These are phyloP conservation scores for Druon quercuslanigerum DNA, from an alignment of 1,140 invertebrate species.

Conservation along the genomic window DNA sequence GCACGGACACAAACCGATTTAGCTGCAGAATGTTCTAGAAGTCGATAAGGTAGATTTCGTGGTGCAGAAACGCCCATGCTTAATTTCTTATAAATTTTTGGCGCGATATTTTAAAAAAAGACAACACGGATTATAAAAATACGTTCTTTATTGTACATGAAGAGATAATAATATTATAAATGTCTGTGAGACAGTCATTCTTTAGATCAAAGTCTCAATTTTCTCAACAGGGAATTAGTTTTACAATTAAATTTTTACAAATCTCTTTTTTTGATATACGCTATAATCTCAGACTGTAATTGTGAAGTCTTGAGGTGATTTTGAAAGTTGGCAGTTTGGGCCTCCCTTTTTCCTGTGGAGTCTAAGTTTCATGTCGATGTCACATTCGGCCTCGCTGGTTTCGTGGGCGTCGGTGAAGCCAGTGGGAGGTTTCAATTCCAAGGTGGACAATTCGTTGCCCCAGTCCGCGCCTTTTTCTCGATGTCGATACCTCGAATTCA, in stretches of 20 bases:
- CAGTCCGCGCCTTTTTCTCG: slow-evolving; percentile 61
- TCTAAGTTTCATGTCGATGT: slow-evolving; percentile 71
- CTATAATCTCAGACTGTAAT: slow-evolving; percentile 73
- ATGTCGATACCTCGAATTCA: slow-evolving; percentile 39
- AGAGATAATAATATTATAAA: slow-evolving; percentile 59
- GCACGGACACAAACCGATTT: too few species aligned
- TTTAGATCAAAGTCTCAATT: slow-evolving; percentile 37
- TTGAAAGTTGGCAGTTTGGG: slow-evolving; percentile 67
- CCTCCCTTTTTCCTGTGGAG: slow-evolving; percentile 63
- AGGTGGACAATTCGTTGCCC: slow-evolving; percentile 69
- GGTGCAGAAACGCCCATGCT: too few species aligned
- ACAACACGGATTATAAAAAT: slow-evolving; percentile 63
- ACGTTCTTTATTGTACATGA: slow-evolving; percentile 69
- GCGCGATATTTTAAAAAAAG: neutral
- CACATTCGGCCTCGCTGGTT: slow-evolving; percentile 74
- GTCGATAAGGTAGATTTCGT: too few species aligned
- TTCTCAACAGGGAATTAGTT: slow-evolving; percentile 25
- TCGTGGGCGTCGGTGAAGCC: slow-evolving; percentile 73
- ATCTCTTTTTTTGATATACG: slow-evolving; percentile 63
- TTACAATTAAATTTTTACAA: slow-evolving; percentile 27
- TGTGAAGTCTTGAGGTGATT: slow-evolving; percentile 73
- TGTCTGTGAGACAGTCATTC: slow-evolving; percentile 47
- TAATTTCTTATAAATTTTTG: too few species aligned
- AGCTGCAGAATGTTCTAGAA: too few species aligned
- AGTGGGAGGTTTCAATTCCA: slow-evolving; percentile 70